Evolutionary conservation across 2,888 invertebrate genomes (phyloP).

Genomic region (Drosophila parthenogenetica): DNA sequence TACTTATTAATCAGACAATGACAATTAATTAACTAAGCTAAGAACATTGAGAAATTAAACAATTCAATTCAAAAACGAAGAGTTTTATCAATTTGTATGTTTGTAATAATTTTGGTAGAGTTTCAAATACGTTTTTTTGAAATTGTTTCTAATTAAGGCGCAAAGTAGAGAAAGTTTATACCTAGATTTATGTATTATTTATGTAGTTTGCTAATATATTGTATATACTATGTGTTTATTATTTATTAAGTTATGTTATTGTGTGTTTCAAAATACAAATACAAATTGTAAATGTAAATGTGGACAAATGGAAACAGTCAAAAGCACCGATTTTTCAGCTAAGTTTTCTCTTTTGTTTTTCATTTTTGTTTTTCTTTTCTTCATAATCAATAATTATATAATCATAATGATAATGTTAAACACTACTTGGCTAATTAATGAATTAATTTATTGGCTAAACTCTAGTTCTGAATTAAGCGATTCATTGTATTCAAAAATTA

Average conservation of each 20-base stretch:
- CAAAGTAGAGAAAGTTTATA: constrained; percentile 54
- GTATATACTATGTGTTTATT: constrained; percentile 29
- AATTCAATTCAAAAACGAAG: constrained; percentile 50
- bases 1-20: constrained; percentile 57
- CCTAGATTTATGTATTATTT: constrained; percentile 39
- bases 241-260: constrained; percentile 47
- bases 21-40: constrained; percentile 51
- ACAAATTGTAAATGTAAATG: constrained; percentile 77
- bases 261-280: constrained; percentile 82
- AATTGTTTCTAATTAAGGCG: constrained; percentile 62
- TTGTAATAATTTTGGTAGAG: constrained; percentile 67
- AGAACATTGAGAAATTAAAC: constrained; percentile 24
- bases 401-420: constrained; percentile 57
- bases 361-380: constrained; percentile 25
- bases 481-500: neutral
- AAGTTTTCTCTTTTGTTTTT: constrained; percentile 70
- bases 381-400: constrained; percentile 45
- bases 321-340: constrained; percentile 86
- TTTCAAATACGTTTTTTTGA: no score
- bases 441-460: constrained; percentile 36
- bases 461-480: constrained; percentile 42
- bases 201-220: constrained; percentile 38
- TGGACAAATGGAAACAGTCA: constrained; percentile 85
- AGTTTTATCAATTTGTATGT: constrained; percentile 28
- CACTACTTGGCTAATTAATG: constrained; percentile 66